Evolutionary conservation across 2,888 invertebrate genomes (phyloP).

Genomic region (Diaperis boleti): DNA sequence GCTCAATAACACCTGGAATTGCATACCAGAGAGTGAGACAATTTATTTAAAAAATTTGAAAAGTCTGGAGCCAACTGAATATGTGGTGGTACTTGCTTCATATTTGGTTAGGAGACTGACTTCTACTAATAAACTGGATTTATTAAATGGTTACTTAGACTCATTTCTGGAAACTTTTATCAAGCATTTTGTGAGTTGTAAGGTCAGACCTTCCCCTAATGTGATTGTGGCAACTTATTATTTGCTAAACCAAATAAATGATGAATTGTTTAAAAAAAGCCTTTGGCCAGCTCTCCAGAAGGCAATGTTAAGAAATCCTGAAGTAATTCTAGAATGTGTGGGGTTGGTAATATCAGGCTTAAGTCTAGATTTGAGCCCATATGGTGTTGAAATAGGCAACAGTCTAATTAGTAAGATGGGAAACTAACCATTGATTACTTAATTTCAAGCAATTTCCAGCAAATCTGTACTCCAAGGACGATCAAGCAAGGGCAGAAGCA

Average conservation of each 20-base stretch:
- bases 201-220: constrained; percentile 78
- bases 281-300: constrained; percentile 90
- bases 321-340: constrained; percentile 86
- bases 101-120: constrained; percentile 73
- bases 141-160: constrained; percentile 70
- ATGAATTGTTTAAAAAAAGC: constrained; percentile 78
- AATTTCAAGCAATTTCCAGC: constrained; percentile 70
- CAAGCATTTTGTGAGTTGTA: constrained; percentile 82
- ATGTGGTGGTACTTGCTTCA: constrained; percentile 75
- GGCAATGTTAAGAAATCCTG: constrained; percentile 93
- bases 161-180: constrained; percentile 78
- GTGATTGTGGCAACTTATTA: constrained; percentile 77
- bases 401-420: constrained; percentile 84
- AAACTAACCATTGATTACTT: background rate
- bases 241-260: constrained; percentile 73
- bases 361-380: constrained; percentile 81
- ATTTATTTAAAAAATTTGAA: constrained; percentile 64
- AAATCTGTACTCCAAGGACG: constrained; percentile 89
- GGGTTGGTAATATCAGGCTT: constrained; percentile 80
- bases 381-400: constrained; percentile 84
- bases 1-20: constrained; percentile 57
- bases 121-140: constrained; percentile 66
- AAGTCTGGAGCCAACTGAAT: constrained; percentile 66
- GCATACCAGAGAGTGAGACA: constrained; percentile 58
- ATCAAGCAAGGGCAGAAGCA: constrained; percentile 80